A percentile compares a stretch with the other conserved stretches of the same genome.
These are phyloP conservation scores for Pelobates cultripes DNA, from an alignment of 2,797 vertebrate species.

Conservation along the genomic window DNA sequence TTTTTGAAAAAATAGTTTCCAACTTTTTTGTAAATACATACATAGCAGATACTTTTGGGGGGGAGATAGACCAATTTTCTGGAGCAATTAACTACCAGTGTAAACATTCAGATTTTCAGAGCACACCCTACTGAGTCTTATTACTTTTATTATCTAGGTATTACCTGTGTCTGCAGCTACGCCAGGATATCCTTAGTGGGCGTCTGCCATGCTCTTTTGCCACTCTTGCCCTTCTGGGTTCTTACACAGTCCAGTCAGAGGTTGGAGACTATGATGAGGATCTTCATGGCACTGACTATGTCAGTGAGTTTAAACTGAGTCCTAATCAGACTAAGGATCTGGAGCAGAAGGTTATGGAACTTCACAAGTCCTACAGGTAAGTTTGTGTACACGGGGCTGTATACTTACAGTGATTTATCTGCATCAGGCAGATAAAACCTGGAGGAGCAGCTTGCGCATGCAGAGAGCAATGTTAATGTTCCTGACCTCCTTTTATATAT, in stretches of 20 bases:
- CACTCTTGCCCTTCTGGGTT: slow-evolving; percentile 90
- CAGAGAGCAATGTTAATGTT: no score
- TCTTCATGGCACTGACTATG: slow-evolving; percentile 84
- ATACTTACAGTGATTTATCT: no score
- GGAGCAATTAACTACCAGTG: no score
- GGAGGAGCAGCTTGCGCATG: no score
- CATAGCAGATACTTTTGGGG: no score
- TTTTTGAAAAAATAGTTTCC: no score
- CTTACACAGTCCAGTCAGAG: slow-evolving; percentile 94
- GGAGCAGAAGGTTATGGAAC: slow-evolving; percentile 93
- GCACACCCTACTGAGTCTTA: not conserved
- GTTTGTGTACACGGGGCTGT: not conserved
- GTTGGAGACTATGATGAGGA: slow-evolving; percentile 93
- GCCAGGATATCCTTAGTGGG: slow-evolving; percentile 88
- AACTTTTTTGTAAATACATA: no score
- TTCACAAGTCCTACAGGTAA: slow-evolving; percentile 93
- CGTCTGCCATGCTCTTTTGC: slow-evolving; percentile 95
- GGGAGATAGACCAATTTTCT: no score
- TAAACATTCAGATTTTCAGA: no score
- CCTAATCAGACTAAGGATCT: slow-evolving; percentile 93
- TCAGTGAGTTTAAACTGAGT: slow-evolving; percentile 86
- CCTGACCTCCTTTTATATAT: no score
- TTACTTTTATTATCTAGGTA: slow-evolving; percentile 72
- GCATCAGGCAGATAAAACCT: no score
- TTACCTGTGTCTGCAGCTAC: slow-evolving; percentile 92